Conservation (phyloP, 2,113 vertebrate species). For the Megatriorchis doriae region DNA sequence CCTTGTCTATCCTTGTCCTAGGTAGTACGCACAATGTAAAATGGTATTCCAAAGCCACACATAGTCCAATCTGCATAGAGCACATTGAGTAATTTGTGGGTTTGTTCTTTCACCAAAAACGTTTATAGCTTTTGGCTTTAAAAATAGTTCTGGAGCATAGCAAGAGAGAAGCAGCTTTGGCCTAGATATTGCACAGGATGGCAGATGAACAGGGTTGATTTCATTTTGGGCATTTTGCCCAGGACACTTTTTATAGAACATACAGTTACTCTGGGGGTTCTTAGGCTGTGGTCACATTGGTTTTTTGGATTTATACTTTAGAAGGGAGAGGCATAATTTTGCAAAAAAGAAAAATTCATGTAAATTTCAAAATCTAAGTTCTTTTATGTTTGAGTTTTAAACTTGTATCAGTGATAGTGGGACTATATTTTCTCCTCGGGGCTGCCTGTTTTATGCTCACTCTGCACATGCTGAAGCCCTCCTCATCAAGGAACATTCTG, state of each 20-base stretch:
- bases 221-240: slow-evolving; percentile 77
- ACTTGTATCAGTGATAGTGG: background rate
- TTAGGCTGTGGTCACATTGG: slow-evolving; percentile 52
- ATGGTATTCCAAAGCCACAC: slow-evolving; percentile 48
- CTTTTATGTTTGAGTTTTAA: background rate
- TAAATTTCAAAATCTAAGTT: background rate
- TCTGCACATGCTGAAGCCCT: background rate
- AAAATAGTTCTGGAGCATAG: slow-evolving; percentile 76
- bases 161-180: slow-evolving; percentile 68
- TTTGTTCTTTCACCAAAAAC: slow-evolving; percentile 82
- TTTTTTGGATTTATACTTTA: slow-evolving; percentile 64
- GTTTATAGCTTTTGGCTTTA: slow-evolving; percentile 85
- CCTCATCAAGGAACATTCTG: background rate
- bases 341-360: background rate
- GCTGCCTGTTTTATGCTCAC: background rate
- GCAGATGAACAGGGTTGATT: slow-evolving; percentile 80
- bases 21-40: slow-evolving; percentile 67
- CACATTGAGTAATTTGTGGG: slow-evolving; percentile 81
- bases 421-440: background rate
- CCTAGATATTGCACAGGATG: slow-evolving; percentile 69
- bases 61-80: slow-evolving; percentile 69
- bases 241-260: slow-evolving; percentile 80
- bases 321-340: background rate
- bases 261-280: slow-evolving; percentile 74
- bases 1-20: slow-evolving; percentile 78